Conservation (phyloP, 2,113 vertebrate genomes). For the Pelmatolapia mariae region DNA sequence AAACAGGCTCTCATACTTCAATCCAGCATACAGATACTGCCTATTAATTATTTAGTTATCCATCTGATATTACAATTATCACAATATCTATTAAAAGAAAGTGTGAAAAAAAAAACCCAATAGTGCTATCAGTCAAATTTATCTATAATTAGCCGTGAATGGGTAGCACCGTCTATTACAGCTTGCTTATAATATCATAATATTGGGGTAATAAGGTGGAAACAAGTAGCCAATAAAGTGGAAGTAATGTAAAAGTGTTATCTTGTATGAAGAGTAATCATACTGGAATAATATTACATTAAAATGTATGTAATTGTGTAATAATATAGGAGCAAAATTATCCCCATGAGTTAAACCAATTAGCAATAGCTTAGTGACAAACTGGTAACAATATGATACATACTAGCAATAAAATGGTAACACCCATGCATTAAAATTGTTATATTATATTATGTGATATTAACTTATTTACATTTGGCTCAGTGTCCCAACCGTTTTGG, state of each 20-base stretch:
- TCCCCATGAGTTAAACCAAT: not conserved
- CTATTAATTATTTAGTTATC: not conserved
- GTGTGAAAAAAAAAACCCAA: accelerated
- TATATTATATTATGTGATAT: not conserved
- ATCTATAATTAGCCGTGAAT: not conserved
- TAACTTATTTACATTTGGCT: not conserved
- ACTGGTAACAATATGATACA: not conserved
- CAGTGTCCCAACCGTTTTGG: not conserved
- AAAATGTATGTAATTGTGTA: not conserved
- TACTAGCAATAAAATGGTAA: not conserved
- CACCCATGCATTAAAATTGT: not conserved
- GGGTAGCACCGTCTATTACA: not conserved
- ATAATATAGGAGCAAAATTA: not conserved
- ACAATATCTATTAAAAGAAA: not conserved
- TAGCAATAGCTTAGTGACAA: not conserved
- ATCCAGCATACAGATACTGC: not conserved
- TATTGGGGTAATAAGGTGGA: not conserved
- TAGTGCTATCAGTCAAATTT: not conserved
- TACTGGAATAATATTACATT: not conserved
- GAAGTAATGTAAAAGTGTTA: not conserved
- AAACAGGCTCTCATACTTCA: not conserved
- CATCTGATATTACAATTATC: not conserved
- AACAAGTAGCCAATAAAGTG: not conserved
- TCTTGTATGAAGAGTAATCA: not conserved
- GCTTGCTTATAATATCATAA: not conserved